A percentile compares a stretch with the other conserved stretches of the same genome.
Conservation (phyloP, 2,888 invertebrate genomes). For the Strigamia transsilvanica region DNA sequence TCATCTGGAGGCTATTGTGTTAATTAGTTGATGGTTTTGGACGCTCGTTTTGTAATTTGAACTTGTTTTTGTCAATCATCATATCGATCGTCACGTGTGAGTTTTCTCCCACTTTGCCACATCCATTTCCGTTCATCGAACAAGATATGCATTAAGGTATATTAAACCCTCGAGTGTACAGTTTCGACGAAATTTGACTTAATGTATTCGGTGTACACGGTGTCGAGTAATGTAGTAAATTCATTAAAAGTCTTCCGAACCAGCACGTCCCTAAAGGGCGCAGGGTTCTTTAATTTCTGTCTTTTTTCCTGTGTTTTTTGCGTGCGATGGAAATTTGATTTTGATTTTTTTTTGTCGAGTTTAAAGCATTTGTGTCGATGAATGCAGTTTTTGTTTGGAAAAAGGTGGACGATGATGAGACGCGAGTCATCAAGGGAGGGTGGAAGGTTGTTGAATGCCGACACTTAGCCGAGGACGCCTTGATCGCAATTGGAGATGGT, state of each 20-base stretch:
- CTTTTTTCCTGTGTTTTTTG: too few relatives aligned
- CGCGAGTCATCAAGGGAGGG: background rate
- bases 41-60: constrained; percentile 27
- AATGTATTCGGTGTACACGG: background rate
- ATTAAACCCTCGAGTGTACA: background rate
- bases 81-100: background rate
- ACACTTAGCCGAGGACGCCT: constrained; percentile 30
- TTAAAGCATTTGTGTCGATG: background rate
- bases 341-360: too few relatives aligned
- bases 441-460: constrained; percentile 21
- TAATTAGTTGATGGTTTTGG: constrained; percentile 35
- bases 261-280: too few relatives aligned
- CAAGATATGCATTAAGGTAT: background rate
- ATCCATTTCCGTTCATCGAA: background rate
- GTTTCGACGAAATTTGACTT: background rate
- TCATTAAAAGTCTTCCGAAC: too few relatives aligned
- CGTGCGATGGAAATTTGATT: too few relatives aligned
- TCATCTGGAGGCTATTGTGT: constrained; percentile 42
- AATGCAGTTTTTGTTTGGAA: background rate
- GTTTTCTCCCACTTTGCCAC: background rate
- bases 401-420: background rate
- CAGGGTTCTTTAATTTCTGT: too few relatives aligned
- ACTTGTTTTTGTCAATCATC: background rate
- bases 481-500: constrained; percentile 45
- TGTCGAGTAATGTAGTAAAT: too few relatives aligned